Evolutionary conservation across 1,140 invertebrate genomes (phyloP).

Genomic region (Lutraria rhynchaena): DNA sequence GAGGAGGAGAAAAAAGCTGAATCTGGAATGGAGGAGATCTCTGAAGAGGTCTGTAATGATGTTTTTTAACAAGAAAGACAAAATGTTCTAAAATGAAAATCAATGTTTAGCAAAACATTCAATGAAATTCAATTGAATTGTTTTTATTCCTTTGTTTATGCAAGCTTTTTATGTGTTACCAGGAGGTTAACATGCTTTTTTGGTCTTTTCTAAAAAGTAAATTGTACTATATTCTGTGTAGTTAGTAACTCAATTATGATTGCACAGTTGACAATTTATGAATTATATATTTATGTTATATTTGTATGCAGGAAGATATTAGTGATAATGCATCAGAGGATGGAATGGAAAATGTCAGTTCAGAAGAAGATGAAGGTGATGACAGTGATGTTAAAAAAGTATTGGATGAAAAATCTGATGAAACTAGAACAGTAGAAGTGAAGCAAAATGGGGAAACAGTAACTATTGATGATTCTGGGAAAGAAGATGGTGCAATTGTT

Average conservation of each 20-base stretch:
- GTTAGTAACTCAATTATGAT: too few relatives aligned
- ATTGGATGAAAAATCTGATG: neutral
- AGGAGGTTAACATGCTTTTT: too few relatives aligned
- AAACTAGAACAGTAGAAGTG: constrained; percentile 35
- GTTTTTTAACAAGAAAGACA: too few relatives aligned
- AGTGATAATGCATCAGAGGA: neutral
- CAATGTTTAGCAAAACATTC: too few relatives aligned
- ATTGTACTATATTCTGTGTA: too few relatives aligned
- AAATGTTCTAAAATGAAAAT: too few relatives aligned
- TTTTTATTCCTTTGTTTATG: too few relatives aligned
- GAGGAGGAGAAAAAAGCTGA: constrained; percentile 18
- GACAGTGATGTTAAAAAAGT: neutral
- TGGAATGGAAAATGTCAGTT: constrained; percentile 44
- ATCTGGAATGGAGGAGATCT: constrained; percentile 50
- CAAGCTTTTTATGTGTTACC: too few relatives aligned
- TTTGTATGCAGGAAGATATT: constrained; percentile 4
- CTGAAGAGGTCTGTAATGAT: constrained; percentile 43
- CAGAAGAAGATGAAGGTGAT: constrained; percentile 39
- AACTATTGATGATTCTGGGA: constrained; percentile 58
- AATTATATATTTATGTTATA: neutral
- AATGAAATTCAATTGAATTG: too few relatives aligned
- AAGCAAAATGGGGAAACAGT: constrained; percentile 60
- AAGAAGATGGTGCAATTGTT: constrained; percentile 44
- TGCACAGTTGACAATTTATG: neutral
- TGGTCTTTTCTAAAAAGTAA: too few relatives aligned